These are phyloP conservation scores for Anas acuta DNA, from an alignment of 2,797 vertebrate genomes.

Conservation along the genomic window DNA sequence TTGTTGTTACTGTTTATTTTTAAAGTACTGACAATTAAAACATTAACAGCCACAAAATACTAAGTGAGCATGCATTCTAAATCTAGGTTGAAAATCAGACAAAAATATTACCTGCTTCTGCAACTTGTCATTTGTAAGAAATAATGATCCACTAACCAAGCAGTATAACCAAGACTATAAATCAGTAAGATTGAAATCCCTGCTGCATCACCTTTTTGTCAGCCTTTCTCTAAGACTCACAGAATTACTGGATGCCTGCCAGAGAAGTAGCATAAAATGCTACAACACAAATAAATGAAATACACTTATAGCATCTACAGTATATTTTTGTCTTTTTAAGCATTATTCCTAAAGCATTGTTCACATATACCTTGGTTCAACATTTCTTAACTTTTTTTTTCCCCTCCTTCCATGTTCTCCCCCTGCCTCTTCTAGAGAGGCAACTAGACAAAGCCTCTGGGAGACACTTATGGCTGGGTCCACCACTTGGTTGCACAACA, in stretches of 20 bases:
- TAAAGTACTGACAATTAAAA: background rate
- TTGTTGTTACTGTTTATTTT: background rate
- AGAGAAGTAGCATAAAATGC: constrained; percentile 16
- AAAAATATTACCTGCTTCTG: constrained; percentile 3
- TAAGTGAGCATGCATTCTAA: background rate
- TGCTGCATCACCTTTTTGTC: constrained; percentile 24
- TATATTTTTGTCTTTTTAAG: background rate
- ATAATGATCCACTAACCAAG: constrained; percentile 1
- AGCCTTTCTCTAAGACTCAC: background rate
- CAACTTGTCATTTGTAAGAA: constrained; percentile 28
- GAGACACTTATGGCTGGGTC: background rate
- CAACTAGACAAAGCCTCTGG: background rate
- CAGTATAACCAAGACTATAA: constrained; percentile 12
- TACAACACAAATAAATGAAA: constrained; percentile 15
- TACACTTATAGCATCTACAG: background rate
- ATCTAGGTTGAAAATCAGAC: background rate
- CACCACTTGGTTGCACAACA: background rate
- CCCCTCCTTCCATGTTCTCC: background rate
- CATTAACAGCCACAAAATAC: background rate
- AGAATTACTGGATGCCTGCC: background rate
- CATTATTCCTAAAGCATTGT: background rate
- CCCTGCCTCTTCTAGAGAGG: background rate
- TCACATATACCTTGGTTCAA: background rate
- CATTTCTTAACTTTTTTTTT: background rate
- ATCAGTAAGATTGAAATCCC: constrained; percentile 29